These are phyloP conservation scores for Ceratitis capitata DNA, from an alignment of 1,140 invertebrate species.

Conservation along the genomic window DNA sequence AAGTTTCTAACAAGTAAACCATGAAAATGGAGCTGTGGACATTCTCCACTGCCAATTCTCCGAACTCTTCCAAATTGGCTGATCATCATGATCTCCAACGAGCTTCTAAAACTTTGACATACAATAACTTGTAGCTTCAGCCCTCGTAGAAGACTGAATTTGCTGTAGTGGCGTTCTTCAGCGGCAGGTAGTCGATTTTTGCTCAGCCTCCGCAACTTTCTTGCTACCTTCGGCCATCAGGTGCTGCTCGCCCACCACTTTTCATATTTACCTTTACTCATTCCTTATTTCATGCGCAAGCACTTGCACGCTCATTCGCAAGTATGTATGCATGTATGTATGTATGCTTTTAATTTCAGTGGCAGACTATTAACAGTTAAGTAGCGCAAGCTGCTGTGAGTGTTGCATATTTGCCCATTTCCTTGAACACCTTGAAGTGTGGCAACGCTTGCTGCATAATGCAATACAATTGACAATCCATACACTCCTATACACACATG, in stretches of 20 bases:
- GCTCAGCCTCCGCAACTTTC: neutral
- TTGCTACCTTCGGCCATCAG: neutral
- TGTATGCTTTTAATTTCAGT: neutral
- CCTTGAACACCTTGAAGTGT: neutral
- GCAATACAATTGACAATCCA: neutral
- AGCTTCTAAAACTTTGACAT: too few species aligned
- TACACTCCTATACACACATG: too few species aligned
- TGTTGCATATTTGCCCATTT: neutral
- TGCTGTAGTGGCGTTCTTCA: neutral
- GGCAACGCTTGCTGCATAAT: constrained; percentile 3
- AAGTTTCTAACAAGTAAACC: too few species aligned
- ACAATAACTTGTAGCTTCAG: too few species aligned
- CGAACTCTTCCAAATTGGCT: too few species aligned
- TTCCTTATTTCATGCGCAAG: too few species aligned
- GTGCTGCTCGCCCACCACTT: neutral
- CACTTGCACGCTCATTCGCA: too few species aligned
- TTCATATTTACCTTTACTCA: neutral
- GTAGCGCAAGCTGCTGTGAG: neutral
- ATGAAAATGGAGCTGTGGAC: too few species aligned
- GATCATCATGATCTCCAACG: too few species aligned
- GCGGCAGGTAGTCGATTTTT: neutral
- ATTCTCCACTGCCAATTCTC: too few species aligned
- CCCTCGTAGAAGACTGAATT: too few species aligned
- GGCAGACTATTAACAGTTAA: neutral
- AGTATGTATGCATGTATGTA: neutral